Base-by-base conservation (phyloP, 2,797 vertebrate genomes). In the Anabas testudineus region DNA sequence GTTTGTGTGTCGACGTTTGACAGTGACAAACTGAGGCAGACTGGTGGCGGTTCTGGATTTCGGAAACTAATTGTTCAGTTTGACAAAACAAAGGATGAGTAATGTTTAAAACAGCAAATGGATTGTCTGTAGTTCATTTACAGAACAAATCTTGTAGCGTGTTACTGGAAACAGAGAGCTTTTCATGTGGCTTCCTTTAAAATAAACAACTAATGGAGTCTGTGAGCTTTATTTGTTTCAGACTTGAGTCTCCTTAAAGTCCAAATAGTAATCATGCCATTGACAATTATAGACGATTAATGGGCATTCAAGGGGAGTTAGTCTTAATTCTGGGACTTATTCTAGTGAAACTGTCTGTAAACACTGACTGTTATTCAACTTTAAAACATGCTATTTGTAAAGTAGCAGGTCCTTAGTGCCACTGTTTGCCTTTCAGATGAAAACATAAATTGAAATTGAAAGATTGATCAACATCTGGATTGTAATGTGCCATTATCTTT, bases 111-210 rank as follows among this genome's bases (percentile, higher is more conserved):
- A 58, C 47, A 67, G 55, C 39, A 54, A 62, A 78, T 58, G n/a
- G 68, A 69, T 46, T 75, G 58, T 64, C 79, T 79, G 81, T 36
- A 51, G 43, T 67, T 72, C 26, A 69, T 78, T 84, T 70, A 47
- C 24, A 49, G 19, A n/a, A 69, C 67, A 71, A 58, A 58, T 72
- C 65, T 54, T 58, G 70, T 61, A 18, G 24, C 63, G 57, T 65
- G 24, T 84, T 80, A 58, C 78, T 85, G 87, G 81, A 80, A 89
- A 78, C 67, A 21, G 22, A 75, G 36, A 58, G 26, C 60, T 66
- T n/a, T 83, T 80, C 41, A 77, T 86, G 83, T 86, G 85, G 86
- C 66, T 77, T 74, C 21, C 37, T 34, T 39, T 73, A 71, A 90
- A 87, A 87, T 74, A 78, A 78, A 84, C 76, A 85, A 81, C 57